Conservation (phyloP, 2,797 vertebrate genomes). For the Macropodus opercularis region DNA sequence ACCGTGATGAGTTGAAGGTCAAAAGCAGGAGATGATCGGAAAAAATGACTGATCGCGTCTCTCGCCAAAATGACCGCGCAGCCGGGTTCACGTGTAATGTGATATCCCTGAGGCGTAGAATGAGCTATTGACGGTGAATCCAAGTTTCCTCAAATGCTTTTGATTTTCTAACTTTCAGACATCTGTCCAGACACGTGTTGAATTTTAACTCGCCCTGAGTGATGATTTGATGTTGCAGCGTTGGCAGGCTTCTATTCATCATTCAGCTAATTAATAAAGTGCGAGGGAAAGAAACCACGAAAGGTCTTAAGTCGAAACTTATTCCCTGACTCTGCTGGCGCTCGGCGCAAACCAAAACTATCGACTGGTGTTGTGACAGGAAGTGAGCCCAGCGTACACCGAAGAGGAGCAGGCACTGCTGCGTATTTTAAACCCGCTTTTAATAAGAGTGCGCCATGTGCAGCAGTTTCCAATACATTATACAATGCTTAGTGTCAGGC, state of each 20-base stretch:
- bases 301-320: constrained; percentile 32
- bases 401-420: constrained; percentile 55
- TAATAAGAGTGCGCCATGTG: constrained; percentile 72
- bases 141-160: constrained; percentile 43
- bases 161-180: constrained; percentile 37
- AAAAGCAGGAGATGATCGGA: constrained; percentile 47
- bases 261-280: constrained; percentile 50
- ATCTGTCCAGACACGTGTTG: constrained; percentile 18
- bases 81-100: constrained; percentile 30
- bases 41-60: constrained; percentile 52
- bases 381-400: constrained; percentile 69
- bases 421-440: constrained; percentile 72
- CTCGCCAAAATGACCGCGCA: constrained; percentile 28
- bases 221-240: constrained; percentile 33
- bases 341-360: constrained; percentile 43
- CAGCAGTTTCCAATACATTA: constrained; percentile 74
- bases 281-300: constrained; percentile 25
- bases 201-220: constrained; percentile 50
- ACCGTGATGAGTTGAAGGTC: constrained; percentile 57
- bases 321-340: constrained; percentile 50
- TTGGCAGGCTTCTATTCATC: constrained; percentile 33
- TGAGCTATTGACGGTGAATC: constrained; percentile 31
- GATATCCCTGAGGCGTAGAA: constrained; percentile 31
- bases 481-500: constrained; percentile 77
- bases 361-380: constrained; percentile 63